These are phyloP conservation scores for Antheraea yamamai DNA, from an alignment of 2,888 invertebrate species.

Conservation along the genomic window DNA sequence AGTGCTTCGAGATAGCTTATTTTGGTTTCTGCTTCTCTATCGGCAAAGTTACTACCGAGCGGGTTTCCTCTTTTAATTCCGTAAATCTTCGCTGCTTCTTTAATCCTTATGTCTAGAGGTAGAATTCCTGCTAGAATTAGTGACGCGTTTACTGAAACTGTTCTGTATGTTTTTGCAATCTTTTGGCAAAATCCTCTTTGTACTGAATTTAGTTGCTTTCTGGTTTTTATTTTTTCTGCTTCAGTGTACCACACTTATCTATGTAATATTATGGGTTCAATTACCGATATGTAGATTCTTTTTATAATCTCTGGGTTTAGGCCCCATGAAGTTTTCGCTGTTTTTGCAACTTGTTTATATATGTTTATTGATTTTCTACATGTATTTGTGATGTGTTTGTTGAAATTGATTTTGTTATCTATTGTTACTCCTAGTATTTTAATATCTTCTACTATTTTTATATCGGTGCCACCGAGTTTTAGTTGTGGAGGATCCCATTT, in stretches of 20 bases:
- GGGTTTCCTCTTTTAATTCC: neutral
- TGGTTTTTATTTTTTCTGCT: neutral
- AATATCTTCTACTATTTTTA: neutral
- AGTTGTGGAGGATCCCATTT: neutral
- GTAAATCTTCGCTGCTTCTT: neutral
- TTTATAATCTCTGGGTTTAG: neutral
- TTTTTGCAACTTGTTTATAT: too few relatives aligned
- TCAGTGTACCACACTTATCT: neutral
- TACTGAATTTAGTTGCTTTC: neutral
- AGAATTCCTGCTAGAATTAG: constrained; percentile 12
- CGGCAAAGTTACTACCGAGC: neutral
- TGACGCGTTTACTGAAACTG: constrained; percentile 7
- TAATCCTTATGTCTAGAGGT: constrained; percentile 9
- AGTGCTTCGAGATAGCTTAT: neutral
- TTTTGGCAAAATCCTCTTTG: constrained; percentile 18
- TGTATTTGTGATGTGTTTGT: too few relatives aligned
- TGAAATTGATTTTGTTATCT: neutral
- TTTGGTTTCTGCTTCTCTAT: neutral
- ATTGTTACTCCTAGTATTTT: neutral
- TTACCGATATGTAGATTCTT: neutral
- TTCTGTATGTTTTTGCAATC: constrained; percentile 18
- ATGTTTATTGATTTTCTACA: too few relatives aligned
- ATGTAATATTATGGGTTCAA: neutral
- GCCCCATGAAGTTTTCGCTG: too few relatives aligned
- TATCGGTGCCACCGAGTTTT: neutral